Evolutionary conservation across 2,888 invertebrate species (phyloP).

Genomic region (Brachypalpus laphriformis): DNA sequence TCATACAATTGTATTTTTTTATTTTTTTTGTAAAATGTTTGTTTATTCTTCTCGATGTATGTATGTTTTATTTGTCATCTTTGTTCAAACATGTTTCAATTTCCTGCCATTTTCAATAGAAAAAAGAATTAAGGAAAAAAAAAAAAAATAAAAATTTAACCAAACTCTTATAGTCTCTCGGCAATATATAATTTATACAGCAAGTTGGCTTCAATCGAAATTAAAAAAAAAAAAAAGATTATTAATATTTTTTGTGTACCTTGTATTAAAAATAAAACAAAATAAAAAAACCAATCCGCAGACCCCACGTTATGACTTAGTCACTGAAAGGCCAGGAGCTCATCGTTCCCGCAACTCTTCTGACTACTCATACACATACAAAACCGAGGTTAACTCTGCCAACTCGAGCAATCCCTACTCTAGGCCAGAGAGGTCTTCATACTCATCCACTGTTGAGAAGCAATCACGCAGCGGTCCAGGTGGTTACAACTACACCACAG

Average conservation of each 20-base stretch:
- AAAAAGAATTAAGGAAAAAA: constrained; percentile 8
- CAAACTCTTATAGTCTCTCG: constrained; percentile 3
- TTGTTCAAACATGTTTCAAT: constrained; percentile 83
- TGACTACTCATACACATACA: constrained; percentile 93
- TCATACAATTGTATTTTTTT: constrained; percentile 22
- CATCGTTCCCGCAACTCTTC: constrained; percentile 88
- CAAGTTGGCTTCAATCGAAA: constrained; percentile 71
- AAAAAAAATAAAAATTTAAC: not conserved
- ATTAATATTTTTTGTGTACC: constrained; percentile 18
- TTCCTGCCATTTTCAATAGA: constrained; percentile 76
- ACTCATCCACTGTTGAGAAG: constrained; percentile 88
- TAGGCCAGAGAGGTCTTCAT: constrained; percentile 87
- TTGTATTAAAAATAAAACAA: constrained; percentile 30
- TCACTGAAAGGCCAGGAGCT: constrained; percentile 88
- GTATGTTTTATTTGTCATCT: constrained; percentile 66
- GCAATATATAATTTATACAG: constrained; percentile 50
- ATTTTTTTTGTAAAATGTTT: constrained; percentile 45
- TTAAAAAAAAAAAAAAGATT: constrained; percentile 22
- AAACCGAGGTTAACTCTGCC: constrained; percentile 85
- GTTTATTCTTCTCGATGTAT: constrained; percentile 62
- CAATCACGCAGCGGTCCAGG: constrained; percentile 88
- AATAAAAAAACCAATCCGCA: constrained; percentile 84
- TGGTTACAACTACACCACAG: constrained; percentile 90
- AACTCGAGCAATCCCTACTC: constrained; percentile 84
- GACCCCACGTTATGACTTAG: constrained; percentile 95